Evolutionary conservation across 2,797 vertebrate species (phyloP).

Genomic region (Syndactyla subalaris): DNA sequence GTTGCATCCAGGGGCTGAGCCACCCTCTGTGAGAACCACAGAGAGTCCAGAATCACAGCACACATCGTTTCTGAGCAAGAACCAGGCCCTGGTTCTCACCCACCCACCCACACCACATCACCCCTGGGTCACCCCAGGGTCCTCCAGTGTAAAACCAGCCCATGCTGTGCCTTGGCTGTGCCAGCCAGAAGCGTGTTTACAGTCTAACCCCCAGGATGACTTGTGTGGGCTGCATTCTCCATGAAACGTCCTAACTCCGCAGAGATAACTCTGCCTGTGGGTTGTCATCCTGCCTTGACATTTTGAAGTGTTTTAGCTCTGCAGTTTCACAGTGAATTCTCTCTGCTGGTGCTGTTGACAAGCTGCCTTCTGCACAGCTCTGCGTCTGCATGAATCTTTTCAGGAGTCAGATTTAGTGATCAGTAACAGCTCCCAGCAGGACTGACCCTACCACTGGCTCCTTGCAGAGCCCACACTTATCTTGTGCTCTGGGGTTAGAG

Average conservation of each 20-base stretch:
- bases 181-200: not conserved
- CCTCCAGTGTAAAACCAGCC: not conserved
- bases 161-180: not conserved
- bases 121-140: rapidly evolving
- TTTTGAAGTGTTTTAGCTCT: not conserved
- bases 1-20: not conserved
- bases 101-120: not conserved
- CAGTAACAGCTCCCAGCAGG: not conserved
- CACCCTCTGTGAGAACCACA: not conserved
- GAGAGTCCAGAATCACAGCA: not conserved
- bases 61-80: not conserved
- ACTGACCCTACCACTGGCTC: not conserved
- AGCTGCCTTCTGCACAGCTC: not conserved
- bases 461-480: not conserved
- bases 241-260: not conserved
- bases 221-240: not conserved
- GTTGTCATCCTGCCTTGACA: not conserved
- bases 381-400: not conserved
- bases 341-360: not conserved
- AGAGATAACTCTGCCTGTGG: not conserved
- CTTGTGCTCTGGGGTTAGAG: not conserved
- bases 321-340: not conserved
- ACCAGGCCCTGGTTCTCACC: not conserved
- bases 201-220: not conserved
- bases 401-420: not conserved